These are phyloP conservation scores for Tachypleus tridentatus DNA, from an alignment of 1,140 invertebrate genomes.

Conservation along the genomic window DNA sequence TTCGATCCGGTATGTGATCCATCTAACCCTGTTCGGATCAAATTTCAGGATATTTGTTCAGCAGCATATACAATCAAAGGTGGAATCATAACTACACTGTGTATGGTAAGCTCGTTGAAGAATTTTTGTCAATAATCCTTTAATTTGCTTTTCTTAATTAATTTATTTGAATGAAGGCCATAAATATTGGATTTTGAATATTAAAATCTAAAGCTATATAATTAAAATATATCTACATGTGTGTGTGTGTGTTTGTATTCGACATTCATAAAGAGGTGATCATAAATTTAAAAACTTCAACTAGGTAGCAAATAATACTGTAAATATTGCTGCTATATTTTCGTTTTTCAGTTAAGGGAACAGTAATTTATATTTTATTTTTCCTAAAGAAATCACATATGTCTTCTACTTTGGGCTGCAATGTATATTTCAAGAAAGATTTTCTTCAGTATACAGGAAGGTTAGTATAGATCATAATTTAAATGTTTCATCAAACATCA, in stretches of 20 bases:
- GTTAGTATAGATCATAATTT: background rate
- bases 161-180: no score
- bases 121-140: no score
- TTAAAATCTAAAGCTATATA: no score
- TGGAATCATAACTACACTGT: background rate
- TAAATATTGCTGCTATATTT: background rate
- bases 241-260: no score
- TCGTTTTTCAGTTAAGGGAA: background rate
- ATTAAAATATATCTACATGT: no score
- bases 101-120: background rate
- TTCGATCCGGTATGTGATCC: background rate
- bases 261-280: no score
- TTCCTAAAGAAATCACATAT: background rate
- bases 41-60: slow-evolving; percentile 1
- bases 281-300: no score
- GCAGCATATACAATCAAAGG: background rate
- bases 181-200: no score
- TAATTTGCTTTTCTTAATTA: no score
- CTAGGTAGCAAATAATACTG: no score
- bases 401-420: background rate
- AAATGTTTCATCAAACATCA: no score
- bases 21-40: background rate
- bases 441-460: background rate
- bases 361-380: background rate
- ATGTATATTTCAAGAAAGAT: slow-evolving; percentile 2